A percentile compares a stretch with the other conserved stretches of the same genome.
These are phyloP conservation scores for Lycorma delicatula DNA, from an alignment of 1,140 invertebrate genomes.

Conservation along the genomic window DNA sequence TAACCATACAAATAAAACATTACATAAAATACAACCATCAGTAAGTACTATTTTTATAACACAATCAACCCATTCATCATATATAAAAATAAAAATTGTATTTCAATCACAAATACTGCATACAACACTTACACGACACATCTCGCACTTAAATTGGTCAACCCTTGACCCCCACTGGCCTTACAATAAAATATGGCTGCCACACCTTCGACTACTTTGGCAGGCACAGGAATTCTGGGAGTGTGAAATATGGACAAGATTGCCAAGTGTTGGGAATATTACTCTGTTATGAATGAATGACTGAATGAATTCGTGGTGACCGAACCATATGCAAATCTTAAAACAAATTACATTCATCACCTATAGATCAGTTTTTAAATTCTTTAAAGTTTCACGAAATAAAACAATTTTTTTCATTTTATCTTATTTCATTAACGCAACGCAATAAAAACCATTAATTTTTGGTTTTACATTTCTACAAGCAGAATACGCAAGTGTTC, in stretches of 20 bases:
- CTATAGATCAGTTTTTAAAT: too few relatives aligned
- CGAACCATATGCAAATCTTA: too few relatives aligned
- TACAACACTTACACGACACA: slow-evolving; percentile 1
- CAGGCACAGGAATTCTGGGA: slow-evolving; percentile 27
- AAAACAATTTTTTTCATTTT: too few relatives aligned
- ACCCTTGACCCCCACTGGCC: slow-evolving; percentile 26
- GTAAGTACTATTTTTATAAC: not conserved
- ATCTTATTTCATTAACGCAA: too few relatives aligned
- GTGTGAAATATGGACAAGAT: slow-evolving; percentile 21
- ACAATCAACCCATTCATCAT: not conserved
- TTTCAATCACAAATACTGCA: not conserved
- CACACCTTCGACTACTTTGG: slow-evolving; percentile 34
- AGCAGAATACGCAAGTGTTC: too few relatives aligned
- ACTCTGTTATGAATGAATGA: not conserved
- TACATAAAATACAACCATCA: too few relatives aligned
- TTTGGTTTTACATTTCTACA: too few relatives aligned
- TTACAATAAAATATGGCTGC: slow-evolving; percentile 34
- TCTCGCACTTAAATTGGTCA: slow-evolving; percentile 14
- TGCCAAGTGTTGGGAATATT: slow-evolving; percentile 6
- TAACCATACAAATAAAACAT: too few relatives aligned
- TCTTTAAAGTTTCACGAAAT: too few relatives aligned
- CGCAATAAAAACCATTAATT: too few relatives aligned
- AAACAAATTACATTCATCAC: too few relatives aligned
- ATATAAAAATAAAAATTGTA: slow-evolving; percentile 4
- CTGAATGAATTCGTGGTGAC: too few relatives aligned